These are phyloP conservation scores for Coreius guichenoti DNA, from an alignment of 2,797 vertebrate genomes.

Conservation along the genomic window DNA sequence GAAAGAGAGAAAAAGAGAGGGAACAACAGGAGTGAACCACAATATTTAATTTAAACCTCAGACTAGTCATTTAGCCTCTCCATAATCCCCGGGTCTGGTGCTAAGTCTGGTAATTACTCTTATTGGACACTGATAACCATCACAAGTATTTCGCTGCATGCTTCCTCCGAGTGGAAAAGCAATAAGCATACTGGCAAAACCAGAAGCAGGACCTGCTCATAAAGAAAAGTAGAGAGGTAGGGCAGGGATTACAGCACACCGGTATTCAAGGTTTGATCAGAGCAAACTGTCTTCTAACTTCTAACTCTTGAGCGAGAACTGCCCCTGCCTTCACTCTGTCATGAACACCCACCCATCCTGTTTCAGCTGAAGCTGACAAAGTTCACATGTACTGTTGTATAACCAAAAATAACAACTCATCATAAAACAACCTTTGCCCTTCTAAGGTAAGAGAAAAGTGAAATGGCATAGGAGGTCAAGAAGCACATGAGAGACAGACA, in stretches of 20 bases:
- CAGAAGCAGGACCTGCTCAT: slow-evolving; percentile 59
- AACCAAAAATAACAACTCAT: slow-evolving; percentile 34
- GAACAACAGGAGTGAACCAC: slow-evolving; percentile 65
- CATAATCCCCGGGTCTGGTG: slow-evolving; percentile 71
- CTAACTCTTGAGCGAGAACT: neutral
- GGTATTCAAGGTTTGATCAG: slow-evolving; percentile 54
- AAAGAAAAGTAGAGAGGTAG: slow-evolving; percentile 56
- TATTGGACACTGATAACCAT: slow-evolving; percentile 78
- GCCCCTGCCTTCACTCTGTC: slow-evolving; percentile 46
- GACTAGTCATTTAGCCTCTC: slow-evolving; percentile 73
- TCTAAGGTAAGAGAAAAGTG: slow-evolving; percentile 20
- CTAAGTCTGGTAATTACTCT: slow-evolving; percentile 79
- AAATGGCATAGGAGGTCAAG: slow-evolving; percentile 6
- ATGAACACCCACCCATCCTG: slow-evolving; percentile 44
- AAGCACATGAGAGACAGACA: neutral
- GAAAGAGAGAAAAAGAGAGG: slow-evolving; percentile 4
- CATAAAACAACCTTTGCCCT: slow-evolving; percentile 35
- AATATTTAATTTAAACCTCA: slow-evolving; percentile 76
- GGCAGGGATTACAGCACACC: slow-evolving; percentile 52
- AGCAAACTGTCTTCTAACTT: slow-evolving; percentile 40
- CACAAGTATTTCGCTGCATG: slow-evolving; percentile 68
- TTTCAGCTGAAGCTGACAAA: slow-evolving; percentile 44
- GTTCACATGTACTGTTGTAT: slow-evolving; percentile 48
- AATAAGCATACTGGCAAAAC: slow-evolving; percentile 62
- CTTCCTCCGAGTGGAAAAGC: slow-evolving; percentile 72